Conservation (phyloP, 2,888 invertebrate genomes). For the Melangyna quadrimaculata region DNA sequence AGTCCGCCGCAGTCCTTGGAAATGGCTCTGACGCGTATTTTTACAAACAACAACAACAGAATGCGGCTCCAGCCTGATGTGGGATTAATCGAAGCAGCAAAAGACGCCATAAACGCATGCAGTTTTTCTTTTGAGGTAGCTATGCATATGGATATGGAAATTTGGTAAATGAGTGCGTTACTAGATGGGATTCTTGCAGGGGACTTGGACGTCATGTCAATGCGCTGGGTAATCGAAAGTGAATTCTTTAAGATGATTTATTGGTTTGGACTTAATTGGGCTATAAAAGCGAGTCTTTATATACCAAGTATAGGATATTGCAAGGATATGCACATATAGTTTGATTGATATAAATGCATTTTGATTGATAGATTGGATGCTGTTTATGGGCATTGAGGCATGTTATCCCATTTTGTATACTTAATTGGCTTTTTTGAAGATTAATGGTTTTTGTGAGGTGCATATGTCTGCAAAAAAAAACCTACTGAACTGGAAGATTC, state of each 20-base stretch:
- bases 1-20: constrained; percentile 22
- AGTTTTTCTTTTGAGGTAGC: neutral
- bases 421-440: neutral
- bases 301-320: neutral
- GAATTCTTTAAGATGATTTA: constrained; percentile 61
- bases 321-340: constrained; percentile 37
- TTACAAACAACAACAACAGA: neutral
- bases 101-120: neutral
- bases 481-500: neutral
- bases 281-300: constrained; percentile 53
- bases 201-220: constrained; percentile 15
- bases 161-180: constrained; percentile 50
- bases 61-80: constrained; percentile 26
- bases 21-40: neutral
- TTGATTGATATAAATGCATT: constrained; percentile 41
- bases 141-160: constrained; percentile 36
- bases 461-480: neutral
- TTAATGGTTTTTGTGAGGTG: neutral
- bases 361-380: constrained; percentile 41
- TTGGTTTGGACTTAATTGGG: constrained; percentile 63
- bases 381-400: constrained; percentile 2
- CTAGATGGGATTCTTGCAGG: constrained; percentile 29
- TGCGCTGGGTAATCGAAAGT: constrained; percentile 59
- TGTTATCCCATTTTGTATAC: neutral
- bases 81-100: constrained; percentile 40